Evolutionary conservation across 2,113 vertebrate species (phyloP).

Genomic region (Oceanites oceanicus): DNA sequence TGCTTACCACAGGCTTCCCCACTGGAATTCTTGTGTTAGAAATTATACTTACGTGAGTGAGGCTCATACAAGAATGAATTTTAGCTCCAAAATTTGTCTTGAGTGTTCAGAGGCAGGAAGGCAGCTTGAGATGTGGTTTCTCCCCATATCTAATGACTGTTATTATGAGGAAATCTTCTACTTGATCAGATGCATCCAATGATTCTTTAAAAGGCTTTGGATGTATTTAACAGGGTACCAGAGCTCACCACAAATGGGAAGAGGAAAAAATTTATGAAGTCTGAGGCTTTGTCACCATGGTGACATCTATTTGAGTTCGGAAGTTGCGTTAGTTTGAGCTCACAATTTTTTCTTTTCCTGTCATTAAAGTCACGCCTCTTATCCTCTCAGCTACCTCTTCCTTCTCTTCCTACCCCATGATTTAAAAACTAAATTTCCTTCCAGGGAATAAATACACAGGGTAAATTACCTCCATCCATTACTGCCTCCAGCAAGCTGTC

Average conservation of each 20-base stretch:
- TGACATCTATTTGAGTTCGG: constrained; percentile 32
- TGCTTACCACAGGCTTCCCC: neutral
- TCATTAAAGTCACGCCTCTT: neutral
- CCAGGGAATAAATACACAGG: neutral
- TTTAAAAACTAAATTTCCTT: constrained; percentile 9
- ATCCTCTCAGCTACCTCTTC: constrained; percentile 5
- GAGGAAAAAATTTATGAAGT: constrained; percentile 10
- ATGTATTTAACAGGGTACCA: neutral
- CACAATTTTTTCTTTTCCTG: constrained; percentile 42
- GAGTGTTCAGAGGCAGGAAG: neutral
- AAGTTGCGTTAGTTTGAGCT: neutral
- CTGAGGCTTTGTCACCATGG: constrained; percentile 37
- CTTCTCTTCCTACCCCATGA: neutral
- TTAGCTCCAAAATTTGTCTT: neutral
- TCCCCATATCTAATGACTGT: neutral
- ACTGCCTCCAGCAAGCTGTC: neutral
- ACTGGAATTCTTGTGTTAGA: neutral
- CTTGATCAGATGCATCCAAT: neutral
- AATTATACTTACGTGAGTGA: neutral
- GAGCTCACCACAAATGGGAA: constrained; percentile 29
- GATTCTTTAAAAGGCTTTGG: constrained; percentile 23
- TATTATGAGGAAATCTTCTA: constrained; percentile 6
- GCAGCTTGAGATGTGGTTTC: constrained; percentile 21
- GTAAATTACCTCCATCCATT: neutral
- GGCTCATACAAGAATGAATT: neutral